These are phyloP conservation scores for Lepidocyrtinus sp. DNA, from an alignment of 2,888 invertebrate species.

Conservation along the genomic window DNA sequence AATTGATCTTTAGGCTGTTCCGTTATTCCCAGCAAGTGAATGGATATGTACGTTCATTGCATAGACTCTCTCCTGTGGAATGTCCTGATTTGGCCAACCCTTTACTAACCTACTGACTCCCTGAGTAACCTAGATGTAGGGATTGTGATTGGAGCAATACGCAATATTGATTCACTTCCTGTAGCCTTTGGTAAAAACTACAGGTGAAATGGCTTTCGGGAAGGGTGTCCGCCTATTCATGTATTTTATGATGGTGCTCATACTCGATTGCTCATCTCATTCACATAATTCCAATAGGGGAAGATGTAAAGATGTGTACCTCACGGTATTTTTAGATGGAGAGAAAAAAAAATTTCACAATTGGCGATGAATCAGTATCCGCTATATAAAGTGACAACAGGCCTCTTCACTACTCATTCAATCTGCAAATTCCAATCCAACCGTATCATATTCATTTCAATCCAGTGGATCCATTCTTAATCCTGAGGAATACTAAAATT, in stretches of 20 bases:
- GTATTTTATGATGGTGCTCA: background rate
- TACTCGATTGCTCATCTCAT: background rate
- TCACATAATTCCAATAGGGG: conserved; percentile 12
- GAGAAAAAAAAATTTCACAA: conserved; percentile 38
- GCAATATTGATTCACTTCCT: background rate
- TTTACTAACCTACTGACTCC: conserved; percentile 15
- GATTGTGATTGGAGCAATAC: background rate
- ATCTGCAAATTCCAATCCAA: conserved; percentile 46
- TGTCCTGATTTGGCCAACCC: conserved; percentile 4
- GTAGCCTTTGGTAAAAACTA: background rate
- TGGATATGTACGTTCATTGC: background rate
- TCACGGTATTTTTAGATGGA: conserved; percentile 46
- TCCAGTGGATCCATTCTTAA: background rate
- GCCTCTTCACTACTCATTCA: conserved; percentile 55
- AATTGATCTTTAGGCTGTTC: background rate
- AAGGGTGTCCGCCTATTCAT: background rate
- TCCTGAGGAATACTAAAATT: conserved; percentile 20
- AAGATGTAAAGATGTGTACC: conserved; percentile 16
- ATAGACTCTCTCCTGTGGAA: conserved; percentile 7
- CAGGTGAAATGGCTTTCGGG: background rate
- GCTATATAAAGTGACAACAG: conserved; percentile 53
- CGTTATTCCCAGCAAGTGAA: background rate
- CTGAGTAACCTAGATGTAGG: conserved; percentile 3
- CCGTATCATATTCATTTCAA: conserved; percentile 15
- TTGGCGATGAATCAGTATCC: conserved; percentile 40